Evolutionary conservation across 2,113 vertebrate species (phyloP).

Genomic region (Geococcyx californianus): DNA sequence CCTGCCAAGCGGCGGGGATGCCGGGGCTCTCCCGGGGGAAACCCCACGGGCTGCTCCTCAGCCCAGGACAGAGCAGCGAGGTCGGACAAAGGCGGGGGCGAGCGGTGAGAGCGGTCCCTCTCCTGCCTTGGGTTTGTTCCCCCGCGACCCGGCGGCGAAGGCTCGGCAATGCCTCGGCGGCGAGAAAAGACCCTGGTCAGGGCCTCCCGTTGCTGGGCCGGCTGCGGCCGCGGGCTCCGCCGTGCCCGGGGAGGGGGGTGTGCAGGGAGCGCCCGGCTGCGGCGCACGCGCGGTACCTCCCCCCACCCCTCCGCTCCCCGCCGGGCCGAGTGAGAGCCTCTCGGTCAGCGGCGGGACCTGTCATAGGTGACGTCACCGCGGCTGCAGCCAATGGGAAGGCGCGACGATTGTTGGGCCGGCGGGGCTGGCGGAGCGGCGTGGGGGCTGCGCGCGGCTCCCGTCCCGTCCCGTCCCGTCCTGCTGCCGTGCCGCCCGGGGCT

Average conservation of each 20-base stretch:
- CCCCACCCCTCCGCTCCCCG: not conserved
- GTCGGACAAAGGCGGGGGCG: not conserved
- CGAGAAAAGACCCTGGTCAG: no score
- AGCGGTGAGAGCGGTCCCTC: no score
- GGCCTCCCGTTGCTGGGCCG: not conserved
- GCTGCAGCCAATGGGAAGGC: conserved; percentile 85
- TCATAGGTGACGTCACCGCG: conserved; percentile 88
- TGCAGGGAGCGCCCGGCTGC: conserved; percentile 38
- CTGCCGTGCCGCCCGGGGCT: conserved; percentile 86
- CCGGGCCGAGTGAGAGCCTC: conserved; percentile 75
- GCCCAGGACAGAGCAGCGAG: not conserved
- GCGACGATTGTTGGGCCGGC: conserved; percentile 88
- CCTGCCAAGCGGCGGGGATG: no score
- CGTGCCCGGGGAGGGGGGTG: not conserved
- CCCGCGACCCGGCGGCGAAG: no score
- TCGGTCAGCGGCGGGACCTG: conserved; percentile 82
- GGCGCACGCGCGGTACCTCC: conserved; percentile 78
- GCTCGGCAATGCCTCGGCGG: no score
- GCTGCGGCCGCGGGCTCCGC: not conserved
- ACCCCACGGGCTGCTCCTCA: not conserved
- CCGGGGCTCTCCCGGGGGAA: fast-evolving
- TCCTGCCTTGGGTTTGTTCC: not conserved
- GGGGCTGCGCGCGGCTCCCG: conserved; percentile 83
- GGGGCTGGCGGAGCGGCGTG: conserved; percentile 82
- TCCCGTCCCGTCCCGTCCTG: conserved; percentile 82